Base-by-base conservation (phyloP, 1,140 invertebrate species). In the Conus ventricosus region DNA sequence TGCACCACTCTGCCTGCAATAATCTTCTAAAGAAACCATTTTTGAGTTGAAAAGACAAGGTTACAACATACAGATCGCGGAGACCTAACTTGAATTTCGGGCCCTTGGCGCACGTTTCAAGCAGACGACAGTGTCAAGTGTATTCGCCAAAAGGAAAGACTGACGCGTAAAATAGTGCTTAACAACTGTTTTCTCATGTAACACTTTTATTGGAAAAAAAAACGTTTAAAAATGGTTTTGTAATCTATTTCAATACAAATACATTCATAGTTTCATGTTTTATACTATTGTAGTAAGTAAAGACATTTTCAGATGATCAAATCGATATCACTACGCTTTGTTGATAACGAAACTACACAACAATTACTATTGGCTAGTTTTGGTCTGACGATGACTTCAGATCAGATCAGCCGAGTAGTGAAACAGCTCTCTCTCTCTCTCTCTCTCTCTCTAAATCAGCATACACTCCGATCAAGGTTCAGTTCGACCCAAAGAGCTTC, bases 61-160 rank as follows among this genome's bases (percentile, higher is more conserved):
- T 15, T 60, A 15, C 57, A 11, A 15, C 15, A 60, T 60, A 15
- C 57, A 60, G 57, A 11, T 80, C 27, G 20, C 55, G 23, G 75
- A 75, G 87, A 82, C 87, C 39, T n/a, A 82, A 53, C 80, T 88
- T 23, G 81, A 84, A 67, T 84, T 81, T 76, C 75, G 57, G 57
- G 82, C 82, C 60, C 84, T 84, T 7, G 6, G 67, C 15, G 11
- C 67, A 71, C 17, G 20, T 20, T 71, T 6, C 11, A 71, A 71
- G 67, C 67, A 71, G 67, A 71, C 67, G 67, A 71, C 67, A 71
- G 4, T 71, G 23, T 20, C 23, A 7, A 71, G 20, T 6, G 67
- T 13, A 20, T 71, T 71, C 67, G 67, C 11, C 11, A 23, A n/a
- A 13, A 71, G 67, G 67, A 71, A 71, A n/a, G 20, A 6, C 6